Percentiles rank a stretch among this genome's conserved stretches.
phyloP scores from a whole-genome alignment of 2,888 invertebrate genomes.

The Eurytoma adleriae region DNA sequence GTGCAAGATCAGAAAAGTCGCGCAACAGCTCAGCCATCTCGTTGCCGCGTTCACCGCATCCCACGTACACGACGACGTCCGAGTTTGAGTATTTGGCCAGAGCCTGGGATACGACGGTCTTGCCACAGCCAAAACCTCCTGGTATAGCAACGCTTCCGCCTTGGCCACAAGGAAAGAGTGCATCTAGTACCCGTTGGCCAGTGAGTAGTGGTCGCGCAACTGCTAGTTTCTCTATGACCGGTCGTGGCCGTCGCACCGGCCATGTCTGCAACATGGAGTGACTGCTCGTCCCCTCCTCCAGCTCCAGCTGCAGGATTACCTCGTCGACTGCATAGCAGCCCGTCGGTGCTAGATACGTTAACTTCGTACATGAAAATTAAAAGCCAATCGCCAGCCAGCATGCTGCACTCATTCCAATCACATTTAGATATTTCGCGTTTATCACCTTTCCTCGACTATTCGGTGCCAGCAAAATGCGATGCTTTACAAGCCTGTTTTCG shows the following conservation, averaged over 20 bases:
- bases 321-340: conserved; percentile 96
- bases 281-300: conserved; percentile 92
- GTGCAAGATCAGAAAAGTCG: conserved; percentile 84
- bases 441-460: conserved; percentile 89
- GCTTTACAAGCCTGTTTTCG: conserved; percentile 97
- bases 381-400: no score
- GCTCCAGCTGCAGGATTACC: conserved; percentile 95
- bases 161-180: conserved; percentile 98
- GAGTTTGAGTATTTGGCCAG: conserved; percentile 85
- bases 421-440: background rate
- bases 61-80: conserved; percentile 85
- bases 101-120: conserved; percentile 86
- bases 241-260: conserved; percentile 97
- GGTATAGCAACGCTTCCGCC: conserved; percentile 89
- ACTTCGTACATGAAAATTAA: background rate
- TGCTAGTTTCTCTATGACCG: conserved; percentile 94
- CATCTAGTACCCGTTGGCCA: conserved; percentile 97
- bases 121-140: conserved; percentile 87
- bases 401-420: no score
- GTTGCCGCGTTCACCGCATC: conserved; percentile 85
- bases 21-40: conserved; percentile 86
- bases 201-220: conserved; percentile 97
- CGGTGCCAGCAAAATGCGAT: conserved; percentile 94
- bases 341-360: conserved; percentile 92
- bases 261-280: conserved; percentile 98